Conservation (phyloP, 1,140 invertebrate species). For the Neoseiulus cucumeris region DNA sequence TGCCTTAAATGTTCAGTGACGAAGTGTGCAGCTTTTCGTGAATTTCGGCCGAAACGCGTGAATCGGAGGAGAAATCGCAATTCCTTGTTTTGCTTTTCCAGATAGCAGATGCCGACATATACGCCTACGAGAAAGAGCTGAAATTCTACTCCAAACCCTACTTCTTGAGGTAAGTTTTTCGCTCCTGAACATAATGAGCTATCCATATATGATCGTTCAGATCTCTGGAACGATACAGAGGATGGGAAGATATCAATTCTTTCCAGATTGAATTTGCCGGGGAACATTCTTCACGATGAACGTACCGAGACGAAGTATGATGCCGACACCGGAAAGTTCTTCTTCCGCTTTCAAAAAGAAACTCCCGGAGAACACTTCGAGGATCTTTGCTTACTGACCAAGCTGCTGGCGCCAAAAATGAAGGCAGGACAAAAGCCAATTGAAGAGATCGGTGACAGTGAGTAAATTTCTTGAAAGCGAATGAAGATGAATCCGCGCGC, state of each 20-base stretch:
- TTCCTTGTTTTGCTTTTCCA: not conserved
- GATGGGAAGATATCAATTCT: not conserved
- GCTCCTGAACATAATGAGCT: not conserved
- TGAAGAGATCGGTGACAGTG: not conserved
- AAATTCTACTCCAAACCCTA: slow-evolving; percentile 5
- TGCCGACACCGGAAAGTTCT: not conserved
- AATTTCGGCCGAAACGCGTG: too few species aligned
- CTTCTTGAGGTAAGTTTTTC: not conserved
- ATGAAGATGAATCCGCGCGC: too few species aligned
- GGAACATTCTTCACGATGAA: not conserved
- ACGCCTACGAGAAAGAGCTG: not conserved
- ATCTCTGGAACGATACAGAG: not conserved
- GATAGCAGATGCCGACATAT: not conserved
- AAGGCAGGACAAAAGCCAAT: not conserved
- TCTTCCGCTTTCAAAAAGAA: not conserved
- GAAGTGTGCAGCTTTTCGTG: too few species aligned
- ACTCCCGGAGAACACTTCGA: not conserved
- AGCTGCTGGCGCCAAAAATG: not conserved
- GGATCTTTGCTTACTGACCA: not conserved
- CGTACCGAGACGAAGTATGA: not conserved
- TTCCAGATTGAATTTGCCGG: slow-evolving; percentile 6
- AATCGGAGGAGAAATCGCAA: too few species aligned
- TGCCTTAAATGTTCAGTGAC: too few species aligned
- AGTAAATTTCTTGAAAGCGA: too few species aligned
- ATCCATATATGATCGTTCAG: not conserved